A percentile compares a stretch with the other conserved stretches of the same genome.
phyloP scores from a whole-genome alignment of 2,797 vertebrate genomes.

The Sphenodon punctatus region DNA sequence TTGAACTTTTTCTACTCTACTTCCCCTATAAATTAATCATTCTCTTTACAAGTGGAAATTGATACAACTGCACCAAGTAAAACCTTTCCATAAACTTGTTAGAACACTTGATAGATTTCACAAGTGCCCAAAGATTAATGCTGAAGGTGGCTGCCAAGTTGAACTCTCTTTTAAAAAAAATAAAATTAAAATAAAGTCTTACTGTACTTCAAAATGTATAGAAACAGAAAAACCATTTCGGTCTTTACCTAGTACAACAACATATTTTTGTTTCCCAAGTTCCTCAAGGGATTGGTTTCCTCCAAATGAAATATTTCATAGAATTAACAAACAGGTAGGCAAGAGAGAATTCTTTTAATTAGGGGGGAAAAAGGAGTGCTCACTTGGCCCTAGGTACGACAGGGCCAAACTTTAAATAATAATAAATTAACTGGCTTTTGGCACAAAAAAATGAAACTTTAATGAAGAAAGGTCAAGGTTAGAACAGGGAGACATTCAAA shows the following conservation, averaged over 20 bases:
- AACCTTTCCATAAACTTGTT: not conserved
- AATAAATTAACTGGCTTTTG: not conserved
- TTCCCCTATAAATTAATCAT: not conserved
- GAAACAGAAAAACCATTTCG: not conserved
- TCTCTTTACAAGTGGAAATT: not conserved
- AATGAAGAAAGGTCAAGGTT: not conserved
- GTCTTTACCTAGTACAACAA: not conserved
- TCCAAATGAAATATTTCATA: not conserved
- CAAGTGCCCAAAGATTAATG: not conserved
- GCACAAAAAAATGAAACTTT: not conserved
- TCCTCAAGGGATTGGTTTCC: not conserved
- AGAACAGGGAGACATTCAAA: not conserved
- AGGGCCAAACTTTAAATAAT: not conserved
- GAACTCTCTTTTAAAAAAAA: not conserved
- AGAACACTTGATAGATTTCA: not conserved
- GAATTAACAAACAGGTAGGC: not conserved
- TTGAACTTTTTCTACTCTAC: not conserved
- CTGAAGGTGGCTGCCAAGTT: not conserved
- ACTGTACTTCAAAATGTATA: not conserved
- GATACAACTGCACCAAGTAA: not conserved
- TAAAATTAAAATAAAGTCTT: too few species aligned
- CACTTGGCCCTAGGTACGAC: not conserved
- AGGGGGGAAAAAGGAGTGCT: not conserved
- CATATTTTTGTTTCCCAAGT: not conserved
- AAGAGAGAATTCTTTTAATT: not conserved